These are phyloP conservation scores for Drosophila pegasa DNA, from an alignment of 2,888 invertebrate genomes.

Conservation along the genomic window DNA sequence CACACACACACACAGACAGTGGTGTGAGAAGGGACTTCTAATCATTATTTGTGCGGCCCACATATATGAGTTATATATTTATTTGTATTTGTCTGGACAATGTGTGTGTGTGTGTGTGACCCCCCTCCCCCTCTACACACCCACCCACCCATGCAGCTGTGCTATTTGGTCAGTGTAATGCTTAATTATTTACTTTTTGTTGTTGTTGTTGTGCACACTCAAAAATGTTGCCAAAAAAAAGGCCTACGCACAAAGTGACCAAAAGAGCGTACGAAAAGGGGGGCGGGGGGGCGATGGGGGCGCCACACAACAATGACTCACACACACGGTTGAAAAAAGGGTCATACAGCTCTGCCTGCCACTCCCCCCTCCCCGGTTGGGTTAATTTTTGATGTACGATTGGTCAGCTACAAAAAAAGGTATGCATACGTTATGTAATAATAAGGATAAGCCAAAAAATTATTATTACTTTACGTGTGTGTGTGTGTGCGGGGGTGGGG, in stretches of 20 bases:
- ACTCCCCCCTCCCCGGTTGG: constrained; percentile 20
- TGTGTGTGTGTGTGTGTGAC: constrained; percentile 26
- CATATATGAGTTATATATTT: constrained; percentile 63
- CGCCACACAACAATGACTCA: constrained; percentile 48
- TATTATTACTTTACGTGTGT: constrained; percentile 78
- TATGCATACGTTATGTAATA: constrained; percentile 82
- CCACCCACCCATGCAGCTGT: constrained; percentile 12
- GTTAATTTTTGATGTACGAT: constrained; percentile 83
- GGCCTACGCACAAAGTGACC: constrained; percentile 68
- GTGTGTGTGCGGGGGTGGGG: no score
- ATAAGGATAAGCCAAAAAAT: constrained; percentile 83
- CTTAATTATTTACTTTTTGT: constrained; percentile 78
- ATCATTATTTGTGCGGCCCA: constrained; percentile 77
- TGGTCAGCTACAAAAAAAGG: constrained; percentile 73
- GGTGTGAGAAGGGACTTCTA: constrained; percentile 66
- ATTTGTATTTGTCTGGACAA: constrained; percentile 77
- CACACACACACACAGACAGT: neutral
- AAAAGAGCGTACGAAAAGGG: constrained; percentile 48
- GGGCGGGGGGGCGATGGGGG: neutral
- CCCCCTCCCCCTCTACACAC: no score
- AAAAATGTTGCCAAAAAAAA: constrained; percentile 55
- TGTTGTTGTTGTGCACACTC: constrained; percentile 39
- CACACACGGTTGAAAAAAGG: constrained; percentile 69
- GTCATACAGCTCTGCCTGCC: constrained; percentile 57
- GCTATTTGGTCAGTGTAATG: constrained; percentile 80